A percentile compares a stretch with the other conserved stretches of the same genome.
Conservation (phyloP, 2,888 invertebrate species). For the Osedax frankpressi region DNA sequence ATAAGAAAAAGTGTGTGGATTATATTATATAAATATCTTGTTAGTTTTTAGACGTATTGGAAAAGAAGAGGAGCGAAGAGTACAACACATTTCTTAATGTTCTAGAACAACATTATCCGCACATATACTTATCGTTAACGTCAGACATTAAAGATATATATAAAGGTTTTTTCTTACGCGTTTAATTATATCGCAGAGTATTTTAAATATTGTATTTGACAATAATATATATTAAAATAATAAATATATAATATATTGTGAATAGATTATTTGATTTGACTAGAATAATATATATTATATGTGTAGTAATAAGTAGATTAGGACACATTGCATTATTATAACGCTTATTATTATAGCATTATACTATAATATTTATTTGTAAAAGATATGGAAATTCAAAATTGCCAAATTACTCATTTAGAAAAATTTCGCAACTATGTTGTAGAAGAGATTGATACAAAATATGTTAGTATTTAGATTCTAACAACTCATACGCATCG, state of each 20-base stretch:
- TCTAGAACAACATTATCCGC: slow-evolving; percentile 18
- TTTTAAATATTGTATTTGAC: not conserved
- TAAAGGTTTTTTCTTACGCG: not conserved
- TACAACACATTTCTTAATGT: slow-evolving; percentile 20
- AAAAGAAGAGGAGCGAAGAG: slow-evolving; percentile 23
- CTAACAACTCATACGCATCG: not conserved
- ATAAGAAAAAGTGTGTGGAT: no score
- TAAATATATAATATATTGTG: no score
- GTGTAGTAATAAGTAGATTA: no score
- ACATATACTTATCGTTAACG: slow-evolving; percentile 18
- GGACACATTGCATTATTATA: no score
- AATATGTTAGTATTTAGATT: not conserved
- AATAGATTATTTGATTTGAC: no score
- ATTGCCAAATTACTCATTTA: not conserved
- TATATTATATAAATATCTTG: no score
- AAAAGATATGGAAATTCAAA: not conserved
- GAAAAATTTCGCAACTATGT: not conserved
- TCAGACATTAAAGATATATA: slow-evolving; percentile 19
- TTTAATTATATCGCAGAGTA: not conserved
- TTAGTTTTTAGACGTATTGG: slow-evolving; percentile 21
- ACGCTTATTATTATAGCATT: no score
- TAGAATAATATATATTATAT: no score
- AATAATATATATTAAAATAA: not conserved
- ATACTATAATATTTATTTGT: no score
- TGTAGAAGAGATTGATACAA: not conserved